These are phyloP conservation scores for Gnatocerus cornutus DNA, from an alignment of 2,888 invertebrate genomes.

Conservation along the genomic window DNA sequence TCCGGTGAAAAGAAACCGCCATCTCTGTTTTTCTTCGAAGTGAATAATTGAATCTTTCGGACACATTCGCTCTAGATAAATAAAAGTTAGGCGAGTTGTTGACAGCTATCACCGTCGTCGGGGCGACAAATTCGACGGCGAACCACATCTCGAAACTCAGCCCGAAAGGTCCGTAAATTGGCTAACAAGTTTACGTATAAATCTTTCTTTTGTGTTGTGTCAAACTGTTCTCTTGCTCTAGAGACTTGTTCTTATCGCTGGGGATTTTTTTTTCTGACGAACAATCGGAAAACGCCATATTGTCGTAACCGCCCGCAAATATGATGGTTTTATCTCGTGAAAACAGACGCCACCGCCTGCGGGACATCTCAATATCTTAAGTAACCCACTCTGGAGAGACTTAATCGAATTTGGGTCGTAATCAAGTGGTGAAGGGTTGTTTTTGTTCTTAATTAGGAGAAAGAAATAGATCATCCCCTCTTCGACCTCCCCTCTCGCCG, in stretches of 20 bases:
- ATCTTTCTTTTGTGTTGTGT: constrained; percentile 42
- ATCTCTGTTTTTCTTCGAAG: constrained; percentile 2
- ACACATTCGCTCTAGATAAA: constrained; percentile 17
- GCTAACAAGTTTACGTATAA: constrained; percentile 45
- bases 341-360: constrained; percentile 22
- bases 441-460: neutral
- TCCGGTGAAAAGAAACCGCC: neutral
- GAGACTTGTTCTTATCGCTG: constrained; percentile 32
- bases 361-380: constrained; percentile 24
- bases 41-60: constrained; percentile 34
- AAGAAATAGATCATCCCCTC: neutral
- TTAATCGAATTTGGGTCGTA: constrained; percentile 23
- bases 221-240: constrained; percentile 16
- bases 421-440: neutral
- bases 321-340: constrained; percentile 38
- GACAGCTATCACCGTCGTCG: constrained; percentile 27
- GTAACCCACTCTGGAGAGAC: neutral
- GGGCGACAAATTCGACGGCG: constrained; percentile 3
- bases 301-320: constrained; percentile 26
- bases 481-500: constrained; percentile 3
- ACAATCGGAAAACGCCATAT: constrained; percentile 30
- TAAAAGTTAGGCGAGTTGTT: constrained; percentile 34
- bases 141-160: constrained; percentile 34
- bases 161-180: constrained; percentile 40
- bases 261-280: constrained; percentile 18